These are phyloP conservation scores for Lycocerus yunnanus DNA, from an alignment of 2,888 invertebrate genomes.

Conservation along the genomic window DNA sequence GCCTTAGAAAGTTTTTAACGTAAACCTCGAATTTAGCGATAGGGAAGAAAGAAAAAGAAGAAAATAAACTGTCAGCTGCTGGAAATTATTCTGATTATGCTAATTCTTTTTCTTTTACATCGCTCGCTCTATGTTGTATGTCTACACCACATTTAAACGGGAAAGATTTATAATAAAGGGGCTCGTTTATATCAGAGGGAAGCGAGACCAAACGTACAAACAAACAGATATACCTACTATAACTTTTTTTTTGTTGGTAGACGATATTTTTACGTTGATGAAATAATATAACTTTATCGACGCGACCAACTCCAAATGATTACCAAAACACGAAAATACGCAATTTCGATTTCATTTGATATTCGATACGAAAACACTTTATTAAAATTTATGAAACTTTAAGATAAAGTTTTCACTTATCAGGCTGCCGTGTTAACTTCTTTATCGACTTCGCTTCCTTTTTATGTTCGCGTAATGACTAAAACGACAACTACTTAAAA, in stretches of 20 bases:
- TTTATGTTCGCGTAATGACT: conserved; percentile 44
- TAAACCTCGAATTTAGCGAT: conserved; percentile 43
- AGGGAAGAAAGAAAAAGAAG: conserved; percentile 58
- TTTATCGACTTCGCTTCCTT: conserved; percentile 40
- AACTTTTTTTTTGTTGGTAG: conserved; percentile 22
- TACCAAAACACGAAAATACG: conserved; percentile 20
- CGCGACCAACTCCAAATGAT: conserved; percentile 6
- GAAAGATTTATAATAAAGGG: conserved; percentile 45
- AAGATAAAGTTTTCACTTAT: conserved; percentile 39
- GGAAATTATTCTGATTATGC: conserved; percentile 68
- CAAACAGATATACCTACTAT: conserved; percentile 30
- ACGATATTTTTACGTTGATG: conserved; percentile 18
- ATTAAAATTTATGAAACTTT: conserved; percentile 34
- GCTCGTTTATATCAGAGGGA: conserved; percentile 29
- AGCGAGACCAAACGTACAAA: conserved; percentile 25
- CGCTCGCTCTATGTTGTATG: conserved; percentile 48
- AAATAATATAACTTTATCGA: conserved; percentile 2
- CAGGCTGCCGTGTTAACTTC: conserved; percentile 40
- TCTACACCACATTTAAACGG: conserved; percentile 49
- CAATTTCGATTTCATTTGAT: conserved; percentile 28
- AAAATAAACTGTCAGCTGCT: conserved; percentile 65
- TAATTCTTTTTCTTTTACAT: conserved; percentile 61
- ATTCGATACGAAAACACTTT: conserved; percentile 31
- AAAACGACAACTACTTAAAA: conserved; percentile 40
- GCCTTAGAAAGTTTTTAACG: conserved; percentile 54